Percentiles rank a stretch among this genome's conserved stretches.
Conservation (phyloP, 2,888 invertebrate genomes). For the Lampropteryx suffumata region DNA sequence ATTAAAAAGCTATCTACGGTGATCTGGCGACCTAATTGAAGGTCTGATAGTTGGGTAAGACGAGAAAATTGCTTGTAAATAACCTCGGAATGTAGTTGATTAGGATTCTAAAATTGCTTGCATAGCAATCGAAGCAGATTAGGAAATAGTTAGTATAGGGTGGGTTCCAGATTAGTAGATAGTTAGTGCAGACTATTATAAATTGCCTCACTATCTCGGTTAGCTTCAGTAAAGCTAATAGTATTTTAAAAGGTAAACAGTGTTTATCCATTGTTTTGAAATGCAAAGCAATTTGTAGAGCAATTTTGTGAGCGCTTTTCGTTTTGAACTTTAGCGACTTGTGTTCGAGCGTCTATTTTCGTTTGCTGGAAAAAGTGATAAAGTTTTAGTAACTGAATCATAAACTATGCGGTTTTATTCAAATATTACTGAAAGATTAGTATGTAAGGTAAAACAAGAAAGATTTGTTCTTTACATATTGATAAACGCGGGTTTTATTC, state of each 20-base stretch:
- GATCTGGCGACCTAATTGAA: too few species aligned
- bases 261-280: constrained; percentile 10
- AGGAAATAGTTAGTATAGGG: constrained; percentile 1
- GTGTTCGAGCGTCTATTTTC: background rate
- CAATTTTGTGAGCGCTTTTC: background rate
- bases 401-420: too few species aligned
- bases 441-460: too few species aligned
- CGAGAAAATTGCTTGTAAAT: constrained; percentile 34
- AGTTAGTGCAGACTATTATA: constrained; percentile 18
- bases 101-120: constrained; percentile 48
- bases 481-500: too few species aligned
- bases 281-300: constrained; percentile 3
- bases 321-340: background rate
- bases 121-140: constrained; percentile 26
- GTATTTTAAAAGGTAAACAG: constrained; percentile 16
- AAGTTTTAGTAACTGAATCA: too few species aligned
- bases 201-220: constrained; percentile 22
- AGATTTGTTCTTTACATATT: too few species aligned
- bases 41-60: too few species aligned
- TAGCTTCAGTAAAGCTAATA: constrained; percentile 14
- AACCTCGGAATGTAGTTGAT: constrained; percentile 38
- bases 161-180: constrained; percentile 3
- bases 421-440: too few species aligned
- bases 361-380: too few species aligned
- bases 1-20: too few species aligned